Evolutionary conservation across 2,797 vertebrate species (phyloP), one percentile per base, ranked within the genome.

Genomic region (Schizopygopsis pylzovi): DNA sequence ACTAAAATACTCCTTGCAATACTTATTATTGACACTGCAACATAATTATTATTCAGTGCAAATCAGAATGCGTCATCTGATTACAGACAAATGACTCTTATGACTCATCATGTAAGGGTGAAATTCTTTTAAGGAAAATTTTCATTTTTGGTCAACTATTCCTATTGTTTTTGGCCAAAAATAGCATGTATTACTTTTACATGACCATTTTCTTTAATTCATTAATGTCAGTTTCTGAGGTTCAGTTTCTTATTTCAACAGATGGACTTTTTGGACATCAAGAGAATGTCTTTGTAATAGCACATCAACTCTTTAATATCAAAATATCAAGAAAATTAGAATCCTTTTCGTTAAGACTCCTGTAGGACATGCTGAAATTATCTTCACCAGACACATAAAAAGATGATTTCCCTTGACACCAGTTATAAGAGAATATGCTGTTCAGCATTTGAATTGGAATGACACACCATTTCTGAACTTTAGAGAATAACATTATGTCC

Each of bases 361-460:
- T 52, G 49, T 18, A 52, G 49, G 9, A 80, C 52, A 54, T 54
- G 6, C 28, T 22, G 5, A 54, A 76, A 76, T 45, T 0, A 67
- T 80, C 43, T 49, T 2, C n/a, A 33, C n/a, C 16, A 65, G 41
- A 79, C 59, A 67, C n/a, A 11, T 2, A 80, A 7, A 67, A 59
- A 54, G 39, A 59, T 59, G 33, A 25, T 59, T 82, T 71, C 80
- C 67, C 22, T 7, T 82, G 15, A 81, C 45, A 33, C 79, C 28
- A 54, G 67, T 28, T 71, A 72, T 81, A 7, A 78, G 37, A 3
- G 54, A 37, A 25, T 63, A 83, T 75, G 61, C 70, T 22, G 25
- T 9, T 63, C 18, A 67, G 9, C 9, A 16, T 47, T 61, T 56
- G 11, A 71, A 82, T 59, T 16, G 54, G 70, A 75, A 61, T 43